Evolutionary conservation across 2,888 invertebrate species (phyloP), one percentile per base, ranked within the genome.

Genomic region (Chromoteleia sp.): DNA sequence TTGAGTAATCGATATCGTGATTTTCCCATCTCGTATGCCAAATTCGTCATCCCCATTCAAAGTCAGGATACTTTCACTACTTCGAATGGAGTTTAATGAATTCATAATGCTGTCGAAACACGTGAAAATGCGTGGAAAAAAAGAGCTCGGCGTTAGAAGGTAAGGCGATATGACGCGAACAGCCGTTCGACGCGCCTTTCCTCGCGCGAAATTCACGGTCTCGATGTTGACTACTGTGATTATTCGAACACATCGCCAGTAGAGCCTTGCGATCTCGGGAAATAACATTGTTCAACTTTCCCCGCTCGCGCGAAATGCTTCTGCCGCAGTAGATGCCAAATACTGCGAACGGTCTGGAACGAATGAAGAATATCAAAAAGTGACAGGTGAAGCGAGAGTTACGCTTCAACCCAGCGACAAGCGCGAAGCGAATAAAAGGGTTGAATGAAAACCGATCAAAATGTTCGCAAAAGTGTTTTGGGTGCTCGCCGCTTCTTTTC

Each of bases 261-360:
- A 70, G 61, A 45, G 68, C 52, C 65, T 78, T 52, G 36, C 74
- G 74, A 83, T 73, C 83, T 19, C 68, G 81, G 82, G 71, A 84
- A 84, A 82, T 84, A 84, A 83, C 83, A 83, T 81, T 81, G 83
- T 80, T 78, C 84, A 36, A 85, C 86, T 88, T 88, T 86, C 85
- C 87, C 86, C 84, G 83, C 83, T 86, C 79, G 73, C 78, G 82
- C 83, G 83, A 85, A 85, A 85, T 86, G 84, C 87, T 86, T 79
- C 84, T 84, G 81, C 81, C 82, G 75, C 84, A 74, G 81, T 81
- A 63, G 63, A 63, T 73, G 70, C 41, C 61, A 43, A 54, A 41
- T 43, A 54, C 21, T 30, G 21, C 21, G 30, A 19, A n/a, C 36
- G 36, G 36, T n/a, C 54, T 48, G 39, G n/a, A 63, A 10, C 43